phyloP scores from a whole-genome alignment of 2,113 vertebrate species.

The Bagarius yarrelli region DNA sequence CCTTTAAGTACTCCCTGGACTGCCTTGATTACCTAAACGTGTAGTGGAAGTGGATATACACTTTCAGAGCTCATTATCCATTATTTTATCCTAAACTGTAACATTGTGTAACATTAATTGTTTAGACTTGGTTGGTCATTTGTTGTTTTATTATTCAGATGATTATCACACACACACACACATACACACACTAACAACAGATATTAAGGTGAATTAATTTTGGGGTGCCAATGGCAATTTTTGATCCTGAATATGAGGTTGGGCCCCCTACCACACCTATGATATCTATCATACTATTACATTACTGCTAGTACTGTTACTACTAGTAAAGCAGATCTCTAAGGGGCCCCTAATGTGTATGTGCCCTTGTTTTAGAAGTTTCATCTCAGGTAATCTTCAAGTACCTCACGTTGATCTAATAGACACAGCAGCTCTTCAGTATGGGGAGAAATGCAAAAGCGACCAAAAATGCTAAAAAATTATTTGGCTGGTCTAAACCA shows the following conservation, averaged over 20 bases:
- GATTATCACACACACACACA: no score
- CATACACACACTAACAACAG: not conserved
- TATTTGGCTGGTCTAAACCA: not conserved
- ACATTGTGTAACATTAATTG: not conserved
- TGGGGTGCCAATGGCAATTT: no score
- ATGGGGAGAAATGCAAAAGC: not conserved
- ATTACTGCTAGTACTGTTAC: no score
- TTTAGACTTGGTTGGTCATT: not conserved
- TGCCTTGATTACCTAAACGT: not conserved
- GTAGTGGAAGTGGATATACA: not conserved
- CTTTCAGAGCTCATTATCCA: not conserved
- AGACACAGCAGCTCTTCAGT: not conserved
- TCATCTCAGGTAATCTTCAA: no score
- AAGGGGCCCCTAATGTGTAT: no score
- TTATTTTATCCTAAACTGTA: not conserved
- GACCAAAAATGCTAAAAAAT: not conserved
- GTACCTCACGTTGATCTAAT: not conserved
- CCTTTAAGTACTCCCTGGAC: constrained; percentile 24
- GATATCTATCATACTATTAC: no score
- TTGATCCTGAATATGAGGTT: no score
- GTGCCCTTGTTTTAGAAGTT: no score
- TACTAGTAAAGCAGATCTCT: no score
- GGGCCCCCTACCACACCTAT: no score
- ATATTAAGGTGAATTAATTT: no score
- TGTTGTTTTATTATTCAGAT: not conserved